Base-by-base conservation (phyloP, 1,140 invertebrate species). In the Brachionus asplanchnoidis region DNA sequence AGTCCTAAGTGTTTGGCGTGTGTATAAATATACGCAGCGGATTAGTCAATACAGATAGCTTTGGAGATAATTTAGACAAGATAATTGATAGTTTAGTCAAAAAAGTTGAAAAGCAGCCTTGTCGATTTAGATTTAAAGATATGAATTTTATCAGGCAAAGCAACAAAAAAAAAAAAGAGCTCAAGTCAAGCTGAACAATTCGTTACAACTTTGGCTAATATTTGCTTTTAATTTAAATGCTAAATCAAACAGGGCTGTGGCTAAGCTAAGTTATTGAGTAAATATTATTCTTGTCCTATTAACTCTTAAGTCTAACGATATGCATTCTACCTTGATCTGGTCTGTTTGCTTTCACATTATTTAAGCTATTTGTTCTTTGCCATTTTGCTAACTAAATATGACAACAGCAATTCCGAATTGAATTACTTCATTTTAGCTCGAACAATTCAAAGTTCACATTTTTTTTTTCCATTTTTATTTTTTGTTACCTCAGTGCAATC, bases 31-130 rank as follows among this genome's bases (percentile, higher is more conserved):
- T 50, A 42, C 20, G 46, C 7, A 46, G 28, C 46, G 42, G 73
- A 77, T 77, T 77, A 77, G 40, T 77, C 46, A 77, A 77, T 77
- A 9, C 26, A 77, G 73, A 77, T 77, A 77, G 26, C 68, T 73
- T 73, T 77, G 46, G 20, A 77, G 44, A 77, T 77, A 77, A 50
- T 50, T 77, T 77, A 77, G 73, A 77, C 73, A 77, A 77, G 73
- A 77, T 77, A 77, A 77, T 77, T 77, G 46, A 77, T 50, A 77
- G 44, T 26, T 28, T 36, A 23, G 17, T 77, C 46, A 36, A 23
- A 28, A 28, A 26, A 36, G 26, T 77, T 50, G n/a, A 26, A 36
- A 70, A 36, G 66, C 53, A 60, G 32, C 32, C 17, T 73, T 28
- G 9, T 77, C 73, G 73, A 77, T 77, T 77, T 50, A 77, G 73